phyloP scores from a whole-genome alignment of 2,113 vertebrate genomes.

The Varanus komodoensis region DNA sequence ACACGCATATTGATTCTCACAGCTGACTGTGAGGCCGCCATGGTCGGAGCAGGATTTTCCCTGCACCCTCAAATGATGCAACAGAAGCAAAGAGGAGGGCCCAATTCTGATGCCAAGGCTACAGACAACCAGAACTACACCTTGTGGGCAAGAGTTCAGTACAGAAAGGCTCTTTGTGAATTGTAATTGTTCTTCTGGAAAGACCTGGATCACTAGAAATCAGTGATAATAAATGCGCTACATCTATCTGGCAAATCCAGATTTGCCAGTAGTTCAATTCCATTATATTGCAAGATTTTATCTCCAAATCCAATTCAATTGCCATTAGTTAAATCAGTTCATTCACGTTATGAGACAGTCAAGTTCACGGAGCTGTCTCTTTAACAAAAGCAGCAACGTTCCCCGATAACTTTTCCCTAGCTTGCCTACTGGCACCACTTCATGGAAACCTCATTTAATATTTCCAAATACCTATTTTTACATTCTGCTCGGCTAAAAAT shows the following conservation, averaged over 20 bases:
- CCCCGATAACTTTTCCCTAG: neutral
- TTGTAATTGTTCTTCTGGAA: too few relatives aligned
- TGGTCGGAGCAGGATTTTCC: neutral
- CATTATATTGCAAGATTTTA: neutral
- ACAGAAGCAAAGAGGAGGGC: neutral
- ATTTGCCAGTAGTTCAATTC: neutral
- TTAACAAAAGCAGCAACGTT: neutral
- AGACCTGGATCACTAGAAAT: neutral
- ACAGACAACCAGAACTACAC: neutral
- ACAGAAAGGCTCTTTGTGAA: neutral
- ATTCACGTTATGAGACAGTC: neutral
- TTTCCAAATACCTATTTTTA: neutral
- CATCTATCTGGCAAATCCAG: too few relatives aligned
- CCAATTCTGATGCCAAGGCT: neutral
- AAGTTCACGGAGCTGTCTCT: neutral
- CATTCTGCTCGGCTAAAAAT: neutral
- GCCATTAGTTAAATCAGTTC: neutral
- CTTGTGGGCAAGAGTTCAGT: neutral
- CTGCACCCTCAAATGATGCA: too few relatives aligned
- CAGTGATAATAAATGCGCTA: too few relatives aligned
- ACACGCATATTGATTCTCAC: neutral
- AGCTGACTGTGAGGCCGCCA: neutral
- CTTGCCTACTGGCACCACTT: neutral
- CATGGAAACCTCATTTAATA: neutral
- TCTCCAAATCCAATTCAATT: neutral